Conservation (phyloP, 2,113 vertebrate genomes). For the Oriolus oriolus region DNA sequence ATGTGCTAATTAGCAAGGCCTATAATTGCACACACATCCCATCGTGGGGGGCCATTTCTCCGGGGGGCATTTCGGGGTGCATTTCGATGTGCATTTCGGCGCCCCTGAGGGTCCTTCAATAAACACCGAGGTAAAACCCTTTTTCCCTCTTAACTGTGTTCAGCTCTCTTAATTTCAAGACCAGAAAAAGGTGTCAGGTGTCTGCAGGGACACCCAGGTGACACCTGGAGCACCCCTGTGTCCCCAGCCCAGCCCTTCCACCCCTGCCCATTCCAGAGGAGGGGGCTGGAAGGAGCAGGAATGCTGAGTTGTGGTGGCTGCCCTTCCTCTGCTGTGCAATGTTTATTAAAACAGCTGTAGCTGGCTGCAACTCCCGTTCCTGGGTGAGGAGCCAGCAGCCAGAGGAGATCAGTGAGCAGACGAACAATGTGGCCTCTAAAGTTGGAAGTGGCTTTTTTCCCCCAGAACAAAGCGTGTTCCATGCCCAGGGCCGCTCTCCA, state of each 20-base stretch:
- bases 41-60: too few relatives aligned
- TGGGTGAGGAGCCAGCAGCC: neutral
- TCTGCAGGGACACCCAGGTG: fast-evolving
- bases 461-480: neutral
- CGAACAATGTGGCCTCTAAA: neutral
- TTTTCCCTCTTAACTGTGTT: too few relatives aligned
- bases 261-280: neutral
- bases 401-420: neutral
- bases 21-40: too few relatives aligned
- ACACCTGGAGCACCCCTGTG: neutral
- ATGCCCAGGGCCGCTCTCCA: neutral
- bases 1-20: too few relatives aligned
- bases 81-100: too few relatives aligned
- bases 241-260: neutral
- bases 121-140: too few relatives aligned
- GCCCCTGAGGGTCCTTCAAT: too few relatives aligned
- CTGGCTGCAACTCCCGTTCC: neutral
- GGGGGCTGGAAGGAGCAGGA: fast-evolving
- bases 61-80: too few relatives aligned
- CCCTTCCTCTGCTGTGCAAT: neutral
- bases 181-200: too few relatives aligned
- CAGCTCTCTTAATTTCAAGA: too few relatives aligned
- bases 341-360: neutral
- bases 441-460: conserved; percentile 14
- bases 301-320: neutral